These are phyloP conservation scores for Calameuta pallipes DNA, from an alignment of 2,888 invertebrate genomes.

Conservation along the genomic window DNA sequence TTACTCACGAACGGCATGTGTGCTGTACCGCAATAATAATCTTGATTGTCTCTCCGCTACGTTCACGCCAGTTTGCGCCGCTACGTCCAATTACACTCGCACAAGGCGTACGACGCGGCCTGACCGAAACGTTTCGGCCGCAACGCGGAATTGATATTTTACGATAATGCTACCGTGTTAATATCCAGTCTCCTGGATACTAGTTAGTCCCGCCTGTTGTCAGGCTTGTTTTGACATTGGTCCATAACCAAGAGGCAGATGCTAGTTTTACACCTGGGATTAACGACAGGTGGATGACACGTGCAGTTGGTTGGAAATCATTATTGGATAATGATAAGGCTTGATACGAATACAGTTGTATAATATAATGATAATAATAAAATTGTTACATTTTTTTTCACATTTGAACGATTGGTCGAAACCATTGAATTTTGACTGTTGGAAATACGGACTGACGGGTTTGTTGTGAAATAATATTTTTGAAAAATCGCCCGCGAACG, in stretches of 20 bases:
- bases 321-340: not conserved
- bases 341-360: not conserved
- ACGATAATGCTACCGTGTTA: constrained; percentile 26
- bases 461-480: not conserved
- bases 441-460: not conserved
- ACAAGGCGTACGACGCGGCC: not conserved
- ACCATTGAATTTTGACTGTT: not conserved
- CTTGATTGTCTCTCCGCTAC: constrained; percentile 45
- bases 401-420: not conserved
- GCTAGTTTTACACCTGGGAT: not conserved
- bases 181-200: constrained; percentile 21
- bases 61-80: constrained; percentile 45
- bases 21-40: constrained; percentile 42
- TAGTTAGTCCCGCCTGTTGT: constrained; percentile 29
- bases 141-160: constrained; percentile 32
- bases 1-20: constrained; percentile 28
- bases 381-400: not conserved
- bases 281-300: not conserved
- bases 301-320: not conserved
- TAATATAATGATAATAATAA: not conserved
- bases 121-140: not conserved
- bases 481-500: not conserved
- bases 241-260: not conserved
- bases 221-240: constrained; percentile 21
- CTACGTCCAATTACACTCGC: constrained; percentile 39